Base-by-base conservation (phyloP, 2,113 vertebrate species). In the Gadus macrocephalus region DNA sequence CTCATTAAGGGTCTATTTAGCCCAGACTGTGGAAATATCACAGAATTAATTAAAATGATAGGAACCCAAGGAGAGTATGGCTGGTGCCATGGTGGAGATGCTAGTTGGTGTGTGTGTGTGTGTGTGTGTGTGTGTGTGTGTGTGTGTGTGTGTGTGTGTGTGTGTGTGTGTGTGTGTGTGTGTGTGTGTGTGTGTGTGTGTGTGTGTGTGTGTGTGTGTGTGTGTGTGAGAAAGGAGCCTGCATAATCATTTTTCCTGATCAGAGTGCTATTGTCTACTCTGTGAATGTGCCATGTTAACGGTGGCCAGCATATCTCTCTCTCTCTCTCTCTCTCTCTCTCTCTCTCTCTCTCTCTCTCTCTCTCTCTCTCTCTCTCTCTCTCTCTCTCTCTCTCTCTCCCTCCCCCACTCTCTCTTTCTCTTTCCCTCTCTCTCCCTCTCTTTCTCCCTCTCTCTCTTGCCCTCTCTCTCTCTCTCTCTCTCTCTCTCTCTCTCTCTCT, bases 41-140 rank as follows among this genome's bases (percentile, higher is more conserved):
- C 86, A 82, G 84, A 87, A 91, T 90, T 90, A 91, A 91, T 92
- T 89, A 89, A 90, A 91, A 91, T 91, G 84, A 91, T 89, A 89
- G 85, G 83, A 81, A 75, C 74, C 79, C 83, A 85, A 80, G 83
- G 81, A 83, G 64, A 73, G 70, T 2, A 19, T 7, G 19, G 19
- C 78, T 73, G 83, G 76, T 71, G 64, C 75, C 67, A 77, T 79
- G 71, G 68, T 67, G 71, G 76, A 72, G 68, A 74, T 66, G 74
- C 31, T 35, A 35, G 31, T 35, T 35, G 31, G 4, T 4, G 31
- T 35, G 31, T 35, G 31, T 35, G 31, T 35, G 31, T 35, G 31
- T 35, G 31, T 35, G 31, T 35, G 31, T 35, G 31, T 35, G 31
- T 35, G 31, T 35, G 31, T 35, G 31, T 35, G 31, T 35, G 31